Percentiles rank a stretch among this genome's conserved stretches.
phyloP scores from a whole-genome alignment of 2,797 vertebrate genomes.

The Pangasius djambal region DNA sequence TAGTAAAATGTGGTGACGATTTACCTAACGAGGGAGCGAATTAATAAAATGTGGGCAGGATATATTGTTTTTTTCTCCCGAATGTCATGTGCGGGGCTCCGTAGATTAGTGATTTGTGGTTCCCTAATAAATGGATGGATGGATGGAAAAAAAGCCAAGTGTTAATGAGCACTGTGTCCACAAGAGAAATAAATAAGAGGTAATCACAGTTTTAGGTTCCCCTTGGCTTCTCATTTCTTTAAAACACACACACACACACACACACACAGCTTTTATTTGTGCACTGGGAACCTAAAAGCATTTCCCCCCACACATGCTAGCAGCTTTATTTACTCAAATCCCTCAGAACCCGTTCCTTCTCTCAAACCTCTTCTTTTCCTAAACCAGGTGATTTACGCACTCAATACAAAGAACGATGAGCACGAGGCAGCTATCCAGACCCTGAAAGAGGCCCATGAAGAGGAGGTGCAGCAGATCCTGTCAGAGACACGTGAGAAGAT shows the following conservation, averaged over 20 bases:
- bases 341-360: neutral
- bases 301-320: neutral
- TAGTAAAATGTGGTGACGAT: too few species aligned
- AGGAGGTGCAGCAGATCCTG: constrained; percentile 97
- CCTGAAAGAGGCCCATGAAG: constrained; percentile 95
- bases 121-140: neutral
- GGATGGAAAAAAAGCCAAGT: neutral
- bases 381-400: constrained; percentile 93
- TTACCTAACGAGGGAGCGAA: too few species aligned
- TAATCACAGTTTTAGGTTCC: neutral
- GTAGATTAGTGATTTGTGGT: too few species aligned
- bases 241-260: neutral
- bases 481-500: constrained; percentile 97
- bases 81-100: too few species aligned
- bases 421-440: constrained; percentile 95
- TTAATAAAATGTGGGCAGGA: too few species aligned
- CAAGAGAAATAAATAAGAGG: neutral
- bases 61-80: too few species aligned
- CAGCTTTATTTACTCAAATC: neutral
- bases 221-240: neutral
- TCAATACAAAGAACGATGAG: constrained; percentile 98
- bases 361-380: neutral
- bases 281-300: neutral
- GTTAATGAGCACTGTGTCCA: neutral
- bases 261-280: neutral